phyloP scores from a whole-genome alignment of 1,140 invertebrate species.

The Aleiodes sp. region DNA sequence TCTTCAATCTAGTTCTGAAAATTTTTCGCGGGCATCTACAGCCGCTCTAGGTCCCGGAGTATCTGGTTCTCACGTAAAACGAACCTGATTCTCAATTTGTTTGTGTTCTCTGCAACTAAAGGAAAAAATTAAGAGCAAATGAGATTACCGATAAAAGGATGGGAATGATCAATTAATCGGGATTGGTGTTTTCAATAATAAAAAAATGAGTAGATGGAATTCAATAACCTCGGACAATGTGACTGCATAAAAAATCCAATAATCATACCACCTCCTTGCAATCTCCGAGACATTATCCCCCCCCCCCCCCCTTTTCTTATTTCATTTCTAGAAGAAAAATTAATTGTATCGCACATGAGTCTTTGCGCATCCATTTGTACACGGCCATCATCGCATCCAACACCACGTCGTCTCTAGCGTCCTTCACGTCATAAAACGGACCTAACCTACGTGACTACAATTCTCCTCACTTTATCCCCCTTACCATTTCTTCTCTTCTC shows the following conservation, averaged over 20 bases:
- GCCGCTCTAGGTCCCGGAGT: no score
- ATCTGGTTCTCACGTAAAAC: no score
- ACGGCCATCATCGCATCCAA: conserved; percentile 17
- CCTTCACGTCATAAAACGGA: conserved; percentile 15
- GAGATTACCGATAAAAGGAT: background rate
- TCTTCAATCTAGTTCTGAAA: no score
- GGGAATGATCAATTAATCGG: background rate
- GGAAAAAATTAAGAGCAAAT: no score
- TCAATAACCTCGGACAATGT: background rate
- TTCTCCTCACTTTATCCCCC: conserved; percentile 20
- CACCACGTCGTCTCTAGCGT: conserved; percentile 16
- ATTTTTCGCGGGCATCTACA: no score
- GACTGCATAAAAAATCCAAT: background rate
- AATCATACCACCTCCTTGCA: background rate
- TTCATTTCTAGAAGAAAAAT: background rate
- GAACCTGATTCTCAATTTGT: no score
- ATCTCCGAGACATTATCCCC: conserved; percentile 5
- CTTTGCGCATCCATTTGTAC: conserved; percentile 26
- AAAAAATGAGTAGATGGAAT: background rate
- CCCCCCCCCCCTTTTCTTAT: background rate
- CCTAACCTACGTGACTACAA: conserved; percentile 19
- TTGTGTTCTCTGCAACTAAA: background rate
- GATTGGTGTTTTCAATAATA: background rate
- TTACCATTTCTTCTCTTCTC: background rate
- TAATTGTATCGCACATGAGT: conserved; percentile 27